Evolutionary conservation across 2,888 invertebrate genomes (phyloP).

Genomic region (Microplitis manilae): DNA sequence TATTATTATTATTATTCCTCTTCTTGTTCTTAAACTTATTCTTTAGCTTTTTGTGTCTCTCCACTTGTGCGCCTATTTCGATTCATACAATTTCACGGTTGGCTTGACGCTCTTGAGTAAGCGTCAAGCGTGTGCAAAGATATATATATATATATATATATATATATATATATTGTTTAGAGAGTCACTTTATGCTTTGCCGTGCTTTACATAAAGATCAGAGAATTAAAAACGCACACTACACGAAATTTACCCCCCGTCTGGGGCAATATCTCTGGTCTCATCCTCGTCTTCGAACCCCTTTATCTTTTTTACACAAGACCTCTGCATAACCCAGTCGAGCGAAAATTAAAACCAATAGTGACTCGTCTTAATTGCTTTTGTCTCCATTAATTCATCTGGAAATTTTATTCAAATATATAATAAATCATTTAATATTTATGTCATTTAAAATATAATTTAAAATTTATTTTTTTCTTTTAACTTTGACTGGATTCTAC

Average conservation of each 20-base stretch:
- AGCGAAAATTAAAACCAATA: slow-evolving; percentile 30
- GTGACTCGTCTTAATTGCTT: slow-evolving; percentile 23
- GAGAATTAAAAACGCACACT: slow-evolving; percentile 71
- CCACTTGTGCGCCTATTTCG: slow-evolving; percentile 60
- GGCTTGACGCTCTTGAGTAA: slow-evolving; percentile 66
- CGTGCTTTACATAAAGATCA: slow-evolving; percentile 70
- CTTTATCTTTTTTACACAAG: slow-evolving; percentile 7
- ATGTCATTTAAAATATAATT: not conserved
- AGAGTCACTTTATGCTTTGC: slow-evolving; percentile 55
- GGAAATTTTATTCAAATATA: slow-evolving; percentile 17
- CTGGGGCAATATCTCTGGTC: slow-evolving; percentile 11
- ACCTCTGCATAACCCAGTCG: slow-evolving; percentile 29
- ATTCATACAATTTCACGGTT: slow-evolving; percentile 72
- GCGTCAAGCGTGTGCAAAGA: slow-evolving; percentile 42
- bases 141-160: slow-evolving; percentile 13
- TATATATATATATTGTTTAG: slow-evolving; percentile 51
- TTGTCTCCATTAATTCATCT: slow-evolving; percentile 36
- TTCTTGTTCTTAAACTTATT: slow-evolving; percentile 42
- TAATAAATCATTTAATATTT: slow-evolving; percentile 21
- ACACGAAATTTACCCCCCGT: slow-evolving; percentile 63
- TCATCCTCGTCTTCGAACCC: slow-evolving; percentile 20
- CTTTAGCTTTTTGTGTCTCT: slow-evolving; percentile 58
- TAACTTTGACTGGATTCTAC: slow-evolving; percentile 16
- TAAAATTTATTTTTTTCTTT: slow-evolving; percentile 31
- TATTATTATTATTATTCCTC: not conserved